A percentile compares a stretch with the other conserved stretches of the same genome.
phyloP scores from a whole-genome alignment of 2,797 vertebrate genomes.

The Morelia viridis region DNA sequence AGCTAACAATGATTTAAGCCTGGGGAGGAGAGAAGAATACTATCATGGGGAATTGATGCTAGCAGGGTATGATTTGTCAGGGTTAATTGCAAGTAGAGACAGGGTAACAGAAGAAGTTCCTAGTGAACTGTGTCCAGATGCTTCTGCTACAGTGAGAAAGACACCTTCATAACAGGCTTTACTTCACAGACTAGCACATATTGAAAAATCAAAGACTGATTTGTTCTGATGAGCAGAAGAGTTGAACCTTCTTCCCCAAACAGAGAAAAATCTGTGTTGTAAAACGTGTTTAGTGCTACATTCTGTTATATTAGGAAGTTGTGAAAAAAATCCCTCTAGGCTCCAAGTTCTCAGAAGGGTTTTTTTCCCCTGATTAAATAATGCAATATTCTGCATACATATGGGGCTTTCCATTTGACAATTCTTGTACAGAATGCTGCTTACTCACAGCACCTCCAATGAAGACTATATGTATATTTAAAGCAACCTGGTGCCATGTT shows the following conservation, averaged over 20 bases:
- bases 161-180: slow-evolving; percentile 17
- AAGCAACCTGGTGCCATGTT: background rate
- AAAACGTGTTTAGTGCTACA: slow-evolving; percentile 17
- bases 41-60: no score
- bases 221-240: slow-evolving; percentile 6
- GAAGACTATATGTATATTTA: background rate
- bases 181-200: background rate
- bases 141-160: slow-evolving; percentile 20
- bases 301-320: slow-evolving; percentile 14
- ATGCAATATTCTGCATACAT: slow-evolving; percentile 45
- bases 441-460: slow-evolving; percentile 15
- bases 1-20: no score
- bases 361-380: slow-evolving; percentile 44
- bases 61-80: no score
- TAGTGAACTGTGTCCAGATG: slow-evolving; percentile 34
- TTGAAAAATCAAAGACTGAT: slow-evolving; percentile 28
- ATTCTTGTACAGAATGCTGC: slow-evolving; percentile 38
- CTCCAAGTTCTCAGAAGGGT: slow-evolving; percentile 56
- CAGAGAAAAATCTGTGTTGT: slow-evolving; percentile 27
- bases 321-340: slow-evolving; percentile 56
- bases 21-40: no score
- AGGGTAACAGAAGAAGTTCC: background rate
- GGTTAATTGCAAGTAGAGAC: no score
- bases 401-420: slow-evolving; percentile 1
- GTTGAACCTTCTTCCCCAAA: slow-evolving; percentile 21